phyloP scores from a whole-genome alignment of 2,797 vertebrate species.

The Myiothlypis coronata region DNA sequence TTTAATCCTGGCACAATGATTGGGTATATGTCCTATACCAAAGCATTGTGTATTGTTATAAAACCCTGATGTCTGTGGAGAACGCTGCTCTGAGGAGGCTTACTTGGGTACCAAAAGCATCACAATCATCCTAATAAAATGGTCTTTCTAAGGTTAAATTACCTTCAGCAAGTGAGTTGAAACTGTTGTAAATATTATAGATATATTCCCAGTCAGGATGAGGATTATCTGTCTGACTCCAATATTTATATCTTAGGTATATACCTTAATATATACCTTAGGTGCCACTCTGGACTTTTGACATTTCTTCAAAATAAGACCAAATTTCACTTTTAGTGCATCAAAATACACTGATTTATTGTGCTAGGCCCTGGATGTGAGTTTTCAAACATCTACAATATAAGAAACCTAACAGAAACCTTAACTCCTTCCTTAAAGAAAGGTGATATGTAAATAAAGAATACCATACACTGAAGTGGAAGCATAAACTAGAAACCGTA shows the following conservation, averaged over 20 bases:
- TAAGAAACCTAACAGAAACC: not conserved
- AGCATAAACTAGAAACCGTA: not conserved
- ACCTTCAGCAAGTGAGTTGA: not conserved
- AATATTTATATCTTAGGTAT: not conserved
- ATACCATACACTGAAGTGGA: not conserved
- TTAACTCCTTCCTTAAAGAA: not conserved
- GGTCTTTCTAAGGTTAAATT: not conserved
- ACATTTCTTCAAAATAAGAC: not conserved
- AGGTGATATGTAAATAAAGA: not conserved
- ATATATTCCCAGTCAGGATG: not conserved
- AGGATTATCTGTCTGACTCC: not conserved
- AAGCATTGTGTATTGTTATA: not conserved
- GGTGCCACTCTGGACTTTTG: not conserved
- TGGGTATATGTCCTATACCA: not conserved
- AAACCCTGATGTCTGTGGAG: not conserved
- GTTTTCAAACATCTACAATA: not conserved
- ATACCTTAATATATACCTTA: not conserved
- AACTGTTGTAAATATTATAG: not conserved
- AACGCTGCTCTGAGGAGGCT: not conserved
- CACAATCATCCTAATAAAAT: not conserved
- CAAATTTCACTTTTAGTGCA: not conserved
- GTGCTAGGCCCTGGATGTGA: not conserved
- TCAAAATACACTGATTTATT: not conserved
- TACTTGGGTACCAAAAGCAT: not conserved
- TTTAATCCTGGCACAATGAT: not conserved